Evolutionary conservation across 1,140 invertebrate species (phyloP).

Genomic region (Zophobas morio): DNA sequence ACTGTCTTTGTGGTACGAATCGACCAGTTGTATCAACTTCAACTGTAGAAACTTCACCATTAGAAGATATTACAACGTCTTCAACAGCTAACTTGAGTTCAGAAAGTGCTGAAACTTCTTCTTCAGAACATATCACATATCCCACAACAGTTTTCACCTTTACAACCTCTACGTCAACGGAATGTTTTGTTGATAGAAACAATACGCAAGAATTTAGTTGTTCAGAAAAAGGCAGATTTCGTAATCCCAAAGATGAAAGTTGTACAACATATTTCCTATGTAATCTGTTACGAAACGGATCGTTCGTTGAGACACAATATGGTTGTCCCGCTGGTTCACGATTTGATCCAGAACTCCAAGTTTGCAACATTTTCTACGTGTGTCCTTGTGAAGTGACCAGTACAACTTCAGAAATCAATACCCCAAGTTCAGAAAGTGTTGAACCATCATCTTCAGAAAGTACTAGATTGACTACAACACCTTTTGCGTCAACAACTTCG

Average conservation of each 20-base stretch:
- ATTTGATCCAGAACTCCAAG: constrained; percentile 33
- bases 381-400: constrained; percentile 16
- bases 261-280: constrained; percentile 39
- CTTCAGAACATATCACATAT: background rate
- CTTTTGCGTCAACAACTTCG: too few relatives aligned
- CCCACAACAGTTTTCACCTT: background rate
- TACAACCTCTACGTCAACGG: background rate
- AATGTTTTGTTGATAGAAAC: background rate
- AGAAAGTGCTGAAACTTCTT: background rate
- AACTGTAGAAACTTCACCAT: background rate
- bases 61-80: background rate
- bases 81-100: background rate
- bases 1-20: constrained; percentile 12
- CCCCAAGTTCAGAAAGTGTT: too few relatives aligned
- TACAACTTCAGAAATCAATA: too few relatives aligned
- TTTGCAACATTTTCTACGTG: constrained; percentile 19
- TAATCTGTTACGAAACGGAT: constrained; percentile 43
- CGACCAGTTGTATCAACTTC: background rate
- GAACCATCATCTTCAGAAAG: too few relatives aligned
- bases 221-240: constrained; percentile 39
- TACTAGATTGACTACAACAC: too few relatives aligned
- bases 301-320: constrained; percentile 32
- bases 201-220: constrained; percentile 27
- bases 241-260: constrained; percentile 9
- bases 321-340: constrained; percentile 38